Percentiles rank a stretch among this genome's conserved stretches.
Conservation (phyloP, 2,113 vertebrate species). For the Apus apus region DNA sequence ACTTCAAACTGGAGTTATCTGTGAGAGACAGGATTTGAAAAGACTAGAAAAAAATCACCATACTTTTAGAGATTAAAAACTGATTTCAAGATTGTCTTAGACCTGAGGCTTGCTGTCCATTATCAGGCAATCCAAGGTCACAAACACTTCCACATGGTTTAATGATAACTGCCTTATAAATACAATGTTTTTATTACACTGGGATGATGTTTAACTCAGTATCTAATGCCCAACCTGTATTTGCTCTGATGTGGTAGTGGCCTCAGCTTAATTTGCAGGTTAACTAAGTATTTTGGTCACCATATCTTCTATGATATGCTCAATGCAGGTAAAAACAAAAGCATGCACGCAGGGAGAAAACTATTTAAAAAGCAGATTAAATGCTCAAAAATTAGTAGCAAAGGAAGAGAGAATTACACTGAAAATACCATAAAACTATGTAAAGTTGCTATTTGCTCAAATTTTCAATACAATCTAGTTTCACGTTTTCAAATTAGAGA, state of each 20-base stretch:
- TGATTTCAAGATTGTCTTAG: neutral
- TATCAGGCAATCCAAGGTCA: neutral
- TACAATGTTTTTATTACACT: neutral
- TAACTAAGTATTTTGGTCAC: neutral
- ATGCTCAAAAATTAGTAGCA: neutral
- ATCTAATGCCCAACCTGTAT: neutral
- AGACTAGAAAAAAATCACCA: neutral
- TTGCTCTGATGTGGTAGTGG: neutral
- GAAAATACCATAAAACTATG: neutral
- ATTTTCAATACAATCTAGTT: neutral
- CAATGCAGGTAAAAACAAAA: neutral
- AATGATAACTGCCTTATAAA: neutral
- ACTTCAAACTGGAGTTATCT: neutral
- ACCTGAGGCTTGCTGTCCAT: neutral
- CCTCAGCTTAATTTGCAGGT: neutral
- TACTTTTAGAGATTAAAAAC: neutral
- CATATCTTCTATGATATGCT: neutral
- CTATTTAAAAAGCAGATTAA: neutral
- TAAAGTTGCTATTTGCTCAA: neutral
- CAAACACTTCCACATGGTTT: neutral
- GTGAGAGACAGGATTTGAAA: neutral
- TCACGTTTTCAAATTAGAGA: neutral
- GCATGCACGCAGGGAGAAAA: neutral
- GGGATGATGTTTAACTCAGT: neutral
- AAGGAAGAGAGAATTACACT: neutral